These are phyloP conservation scores for Mystacides longicornis DNA, from an alignment of 2,888 invertebrate genomes.

Conservation along the genomic window DNA sequence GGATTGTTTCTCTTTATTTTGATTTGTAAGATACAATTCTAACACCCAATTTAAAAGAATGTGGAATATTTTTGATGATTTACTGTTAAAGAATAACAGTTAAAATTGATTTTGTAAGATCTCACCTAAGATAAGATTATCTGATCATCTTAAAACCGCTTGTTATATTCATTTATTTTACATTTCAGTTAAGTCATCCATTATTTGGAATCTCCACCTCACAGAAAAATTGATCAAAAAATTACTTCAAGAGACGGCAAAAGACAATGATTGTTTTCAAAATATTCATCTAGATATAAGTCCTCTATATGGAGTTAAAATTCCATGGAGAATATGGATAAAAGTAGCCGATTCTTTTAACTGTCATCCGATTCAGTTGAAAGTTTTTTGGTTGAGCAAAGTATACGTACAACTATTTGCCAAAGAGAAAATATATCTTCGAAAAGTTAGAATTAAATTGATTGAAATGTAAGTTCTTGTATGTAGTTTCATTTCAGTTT, in stretches of 20 bases:
- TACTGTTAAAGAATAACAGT: too few relatives aligned
- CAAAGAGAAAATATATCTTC: constrained; percentile 7
- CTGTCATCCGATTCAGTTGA: constrained; percentile 7
- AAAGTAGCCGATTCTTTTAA: constrained; percentile 6
- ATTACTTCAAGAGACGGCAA: constrained; percentile 3
- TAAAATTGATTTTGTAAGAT: neutral
- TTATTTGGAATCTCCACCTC: constrained; percentile 10
- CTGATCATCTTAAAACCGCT: too few relatives aligned
- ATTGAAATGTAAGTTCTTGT: constrained; percentile 13
- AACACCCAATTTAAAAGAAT: too few relatives aligned
- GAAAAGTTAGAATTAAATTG: constrained; percentile 5
- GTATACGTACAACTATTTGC: constrained; percentile 15
- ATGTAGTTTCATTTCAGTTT: neutral
- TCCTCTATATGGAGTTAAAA: constrained; percentile 3
- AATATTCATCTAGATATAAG: constrained; percentile 7
- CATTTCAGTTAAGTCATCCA: neutral
- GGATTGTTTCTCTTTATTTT: too few relatives aligned
- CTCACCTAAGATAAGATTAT: neutral
- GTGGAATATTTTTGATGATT: too few relatives aligned
- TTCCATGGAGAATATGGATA: neutral
- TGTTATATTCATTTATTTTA: too few relatives aligned
- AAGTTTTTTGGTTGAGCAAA: constrained; percentile 14
- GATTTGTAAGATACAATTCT: too few relatives aligned
- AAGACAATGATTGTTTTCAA: neutral
- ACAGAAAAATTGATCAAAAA: constrained; percentile 10